Evolutionary conservation across 2,888 invertebrate species (phyloP), one percentile per base, ranked within the genome.

Genomic region (Melolontha melolontha): DNA sequence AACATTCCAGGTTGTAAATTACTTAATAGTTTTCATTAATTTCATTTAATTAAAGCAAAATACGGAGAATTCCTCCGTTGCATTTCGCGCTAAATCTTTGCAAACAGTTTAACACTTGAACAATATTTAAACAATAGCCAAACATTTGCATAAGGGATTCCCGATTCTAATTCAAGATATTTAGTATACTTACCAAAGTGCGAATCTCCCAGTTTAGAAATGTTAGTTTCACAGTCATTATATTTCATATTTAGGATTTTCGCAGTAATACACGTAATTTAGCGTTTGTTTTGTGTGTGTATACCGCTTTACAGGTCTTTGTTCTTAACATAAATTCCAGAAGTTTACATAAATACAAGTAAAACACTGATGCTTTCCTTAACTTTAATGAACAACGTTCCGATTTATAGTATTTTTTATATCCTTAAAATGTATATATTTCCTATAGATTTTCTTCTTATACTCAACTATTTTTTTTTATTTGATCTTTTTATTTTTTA

Each of bases 71-170:
- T 34, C 7, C 34, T 34, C 34, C 8, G 7, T 8, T 6, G 34
- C 6, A 34, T 34, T 34, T 34, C 34, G 8, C 1, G 10, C 34
- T 62, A 62, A 62, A 42, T 62, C 59, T 62, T 62, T 47, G 47
- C 27, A 47, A 62, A 62, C 59, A 62, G 59, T 62, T 62, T 62
- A 62, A 62, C 29, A 62, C 59, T 62, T 62, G 34, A 62, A 62
- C 59, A 62, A 62, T 62, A 62, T 62, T 62, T 62, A 62, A 62
- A 62, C 59, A 62, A 62, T 62, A 44, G 59, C 34, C 59, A 62
- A 62, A 62, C 59, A 62, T 62, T 62, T 62, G 47, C 59, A 62
- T 62, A 62, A 62, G 59, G 59, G 59, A 62, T 62, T 2, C 59
- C 47, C 29, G 42, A 47, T 62, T 62, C 49, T 62, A 62, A 62